These are phyloP conservation scores for Rhinogobius similis DNA, from an alignment of 2,113 vertebrate species.

Conservation along the genomic window DNA sequence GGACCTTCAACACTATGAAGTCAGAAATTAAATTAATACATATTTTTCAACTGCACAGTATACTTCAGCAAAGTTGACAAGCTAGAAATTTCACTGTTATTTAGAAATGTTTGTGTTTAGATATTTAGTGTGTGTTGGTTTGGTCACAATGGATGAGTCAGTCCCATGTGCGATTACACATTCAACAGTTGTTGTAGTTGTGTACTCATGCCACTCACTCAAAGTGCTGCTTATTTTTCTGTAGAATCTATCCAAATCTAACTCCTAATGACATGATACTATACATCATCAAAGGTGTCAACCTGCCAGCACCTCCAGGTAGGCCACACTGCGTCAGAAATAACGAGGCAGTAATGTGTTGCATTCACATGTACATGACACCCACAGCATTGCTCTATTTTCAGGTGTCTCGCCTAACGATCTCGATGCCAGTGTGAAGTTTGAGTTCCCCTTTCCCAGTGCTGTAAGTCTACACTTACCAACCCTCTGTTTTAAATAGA, in stretches of 20 bases:
- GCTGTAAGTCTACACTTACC: conserved; percentile 66
- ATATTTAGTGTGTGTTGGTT: background rate
- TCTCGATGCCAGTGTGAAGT: conserved; percentile 88
- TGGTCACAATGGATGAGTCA: conserved; percentile 35
- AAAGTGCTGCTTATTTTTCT: background rate
- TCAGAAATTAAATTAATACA: conserved; percentile 54
- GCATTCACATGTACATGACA: conserved; percentile 9
- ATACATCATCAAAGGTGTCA: conserved; percentile 81
- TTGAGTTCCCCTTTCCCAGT: conserved; percentile 91
- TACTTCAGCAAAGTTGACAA: background rate
- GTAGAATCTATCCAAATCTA: conserved; percentile 81
- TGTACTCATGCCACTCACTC: conserved; percentile 32
- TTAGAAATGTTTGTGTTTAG: background rate
- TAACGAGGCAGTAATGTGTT: conserved; percentile 11
- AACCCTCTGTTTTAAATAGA: background rate
- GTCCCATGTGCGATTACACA: conserved; percentile 27
- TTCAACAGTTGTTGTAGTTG: conserved; percentile 18
- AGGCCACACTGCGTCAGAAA: conserved; percentile 21
- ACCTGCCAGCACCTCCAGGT: conserved; percentile 87
- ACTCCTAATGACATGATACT: conserved; percentile 84
- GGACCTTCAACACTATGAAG: conserved; percentile 86
- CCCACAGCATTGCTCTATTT: conserved; percentile 12
- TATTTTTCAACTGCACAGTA: background rate
- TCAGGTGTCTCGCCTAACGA: conserved; percentile 83
- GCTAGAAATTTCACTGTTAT: background rate